A percentile compares a stretch with the other conserved stretches of the same genome.
phyloP scores from a whole-genome alignment of 2,888 invertebrate genomes.

The Euspilapteryx auroguttella region DNA sequence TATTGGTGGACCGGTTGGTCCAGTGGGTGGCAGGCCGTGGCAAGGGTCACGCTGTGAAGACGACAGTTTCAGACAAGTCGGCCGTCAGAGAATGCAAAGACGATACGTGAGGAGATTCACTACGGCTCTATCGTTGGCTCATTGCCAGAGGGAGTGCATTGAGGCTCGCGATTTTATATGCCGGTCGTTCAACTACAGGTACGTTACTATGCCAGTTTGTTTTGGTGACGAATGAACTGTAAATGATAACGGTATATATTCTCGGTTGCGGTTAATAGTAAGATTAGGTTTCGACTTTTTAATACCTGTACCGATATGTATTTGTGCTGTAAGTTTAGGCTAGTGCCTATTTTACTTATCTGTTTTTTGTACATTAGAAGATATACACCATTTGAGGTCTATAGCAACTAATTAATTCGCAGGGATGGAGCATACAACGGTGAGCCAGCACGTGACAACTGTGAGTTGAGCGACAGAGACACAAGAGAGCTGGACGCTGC shows the following conservation, averaged over 20 bases:
- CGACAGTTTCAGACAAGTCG: slow-evolving; percentile 82
- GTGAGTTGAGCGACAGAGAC: slow-evolving; percentile 87
- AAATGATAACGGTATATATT: no score
- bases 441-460: slow-evolving; percentile 77
- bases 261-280: no score
- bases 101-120: slow-evolving; percentile 75
- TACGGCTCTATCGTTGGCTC: slow-evolving; percentile 72
- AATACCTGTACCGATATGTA: no score
- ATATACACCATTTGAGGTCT: no score
- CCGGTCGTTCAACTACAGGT: slow-evolving; percentile 86
- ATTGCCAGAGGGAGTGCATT: slow-evolving; percentile 84
- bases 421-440: slow-evolving; percentile 64
- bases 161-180: slow-evolving; percentile 83
- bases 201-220: slow-evolving; percentile 11
- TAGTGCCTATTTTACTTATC: no score
- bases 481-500: slow-evolving; percentile 81
- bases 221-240: no score
- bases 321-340: no score
- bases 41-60: slow-evolving; percentile 75
- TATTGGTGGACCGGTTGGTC: slow-evolving; percentile 23
- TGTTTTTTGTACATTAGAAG: no score
- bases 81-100: slow-evolving; percentile 77
- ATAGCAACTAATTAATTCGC: no score
- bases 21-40: slow-evolving; percentile 29
- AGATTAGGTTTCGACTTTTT: no score